Evolutionary conservation across 2,888 invertebrate genomes (phyloP), one percentile per base, ranked within the genome.

Genomic region (Pachymerium ferrugineum): DNA sequence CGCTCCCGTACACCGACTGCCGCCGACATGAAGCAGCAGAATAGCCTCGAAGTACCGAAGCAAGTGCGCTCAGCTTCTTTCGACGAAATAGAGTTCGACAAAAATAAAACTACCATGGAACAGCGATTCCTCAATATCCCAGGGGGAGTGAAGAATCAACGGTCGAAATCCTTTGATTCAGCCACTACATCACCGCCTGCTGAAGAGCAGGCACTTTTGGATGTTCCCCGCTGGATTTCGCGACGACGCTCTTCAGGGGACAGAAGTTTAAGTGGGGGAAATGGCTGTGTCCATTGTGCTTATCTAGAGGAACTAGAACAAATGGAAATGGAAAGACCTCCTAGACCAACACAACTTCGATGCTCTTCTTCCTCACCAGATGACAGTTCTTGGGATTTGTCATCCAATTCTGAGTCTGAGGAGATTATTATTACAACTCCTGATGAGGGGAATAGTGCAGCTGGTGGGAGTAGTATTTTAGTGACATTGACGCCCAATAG

Each of bases 21-120:
- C 78, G 90, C 91, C 81, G 93, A 93, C 85, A 93, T 93, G 92
- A 93, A 93, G 87, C 91, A 90, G 78, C 93, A 93, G 83, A 92
- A 91, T 84, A 93, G 92, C 84, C 88, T 94, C 80, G 93, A 94
- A 83, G 92, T 93, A 79, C 93, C 94, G 78, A 92, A 92, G 82
- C 92, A 92, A 87, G 90, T 93, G 79, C 90, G 93, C 79, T 93
- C 93, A 77, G 92, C 92, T 76, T 92, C 93, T 77, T 93, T 93
- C 85, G 93, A 93, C 85, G 93, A 93, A 85, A 93, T 92, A 82
- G 91, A 92, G 82, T 82, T 92, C 88, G 90, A 74, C 74, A 74
- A 47, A 28, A 75, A 74, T 25, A 67, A 38, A 33, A 76, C 72
- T 47, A 74, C 62, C 71, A 76, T 85, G 90, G 62, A 85, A n/a